Base-by-base conservation (phyloP, 2,888 invertebrate genomes). In the Mycalesis mineus region DNA sequence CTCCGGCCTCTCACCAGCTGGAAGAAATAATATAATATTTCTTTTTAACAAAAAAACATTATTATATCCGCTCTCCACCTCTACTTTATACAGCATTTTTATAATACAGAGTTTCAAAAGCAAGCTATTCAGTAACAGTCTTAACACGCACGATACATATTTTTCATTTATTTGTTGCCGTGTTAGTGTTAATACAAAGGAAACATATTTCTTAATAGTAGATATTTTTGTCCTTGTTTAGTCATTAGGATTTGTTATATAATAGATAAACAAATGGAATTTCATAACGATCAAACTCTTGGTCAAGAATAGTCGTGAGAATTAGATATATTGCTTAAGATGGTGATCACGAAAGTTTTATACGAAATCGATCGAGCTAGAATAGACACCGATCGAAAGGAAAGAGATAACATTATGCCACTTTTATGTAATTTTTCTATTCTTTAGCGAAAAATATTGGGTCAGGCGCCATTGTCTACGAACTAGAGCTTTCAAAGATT, bases 271-370 rank as follows among this genome's bases (percentile, higher is more conserved):
- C 49, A 55, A 57, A 54, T 33, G n/a, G 31, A 51, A 59, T 62
- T 62, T 60, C 57, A 54, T 57, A 55, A 55, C 40, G 28, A 41
- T n/a, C 53, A 55, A 65, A 53, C 59, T 15, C 1, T 63, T 39
- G 29, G 29, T n/a, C 39, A 63, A 60, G 60, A 55, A 65, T 31
- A 13, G 68, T 73, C 77, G 79, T 81, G 80, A 76, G 81, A 81
- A 77, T 70, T 68, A 64, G 58, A 54, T 52, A 58, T 66, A 69
- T 81, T 80, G 71, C 78, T 56, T 66, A 71, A 80, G 70, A 7
- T 14, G 7, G 17, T 29, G 54, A 74, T 75, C 77, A 73, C 76
- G 76, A 75, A 40, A 55, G 44, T 52, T 22, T 52, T 55, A 48
- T 45, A 13, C 13, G 44, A 45, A 51, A 39, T 51, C 33, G 47